These are phyloP conservation scores for Drosophila aff. DNA, from an alignment of 1,140 invertebrate species.

Conservation along the genomic window DNA sequence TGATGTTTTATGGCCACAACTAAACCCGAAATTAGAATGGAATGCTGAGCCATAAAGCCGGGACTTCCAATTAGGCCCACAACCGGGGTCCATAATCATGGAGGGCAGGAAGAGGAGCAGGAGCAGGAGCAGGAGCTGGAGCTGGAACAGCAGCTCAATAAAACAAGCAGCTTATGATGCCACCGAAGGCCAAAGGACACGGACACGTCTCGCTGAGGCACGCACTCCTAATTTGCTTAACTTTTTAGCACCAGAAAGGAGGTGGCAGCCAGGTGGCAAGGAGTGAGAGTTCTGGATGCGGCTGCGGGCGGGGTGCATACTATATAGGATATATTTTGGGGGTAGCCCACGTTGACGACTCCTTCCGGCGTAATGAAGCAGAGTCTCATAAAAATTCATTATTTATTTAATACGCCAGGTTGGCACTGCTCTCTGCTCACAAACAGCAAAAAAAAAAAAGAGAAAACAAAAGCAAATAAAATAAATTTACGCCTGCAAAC, in stretches of 20 bases:
- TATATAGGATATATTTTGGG: slow-evolving; percentile 16
- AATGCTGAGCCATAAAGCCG: slow-evolving; percentile 43
- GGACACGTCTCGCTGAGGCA: slow-evolving; percentile 55
- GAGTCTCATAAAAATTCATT: slow-evolving; percentile 82
- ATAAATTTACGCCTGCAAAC: slow-evolving; percentile 78
- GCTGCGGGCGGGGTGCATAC: slow-evolving; percentile 20
- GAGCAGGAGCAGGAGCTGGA: background rate
- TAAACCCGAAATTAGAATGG: slow-evolving; percentile 58
- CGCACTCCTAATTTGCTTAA: slow-evolving; percentile 82
- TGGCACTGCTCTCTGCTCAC: slow-evolving; percentile 20
- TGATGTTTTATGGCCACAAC: slow-evolving; percentile 56
- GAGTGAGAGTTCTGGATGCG: background rate
- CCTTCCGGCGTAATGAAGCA: slow-evolving; percentile 73
- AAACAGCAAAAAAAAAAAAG: slow-evolving; percentile 43
- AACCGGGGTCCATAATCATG: slow-evolving; percentile 32
- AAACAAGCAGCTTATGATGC: slow-evolving; percentile 77
- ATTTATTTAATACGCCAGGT: slow-evolving; percentile 82
- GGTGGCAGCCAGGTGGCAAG: background rate
- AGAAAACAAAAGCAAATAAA: slow-evolving; percentile 66
- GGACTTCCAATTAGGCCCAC: slow-evolving; percentile 49
- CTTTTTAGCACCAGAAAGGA: slow-evolving; percentile 74
- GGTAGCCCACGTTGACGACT: slow-evolving; percentile 17
- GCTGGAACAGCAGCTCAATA: slow-evolving; percentile 50
- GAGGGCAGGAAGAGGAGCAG: background rate
- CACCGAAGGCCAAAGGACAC: slow-evolving; percentile 50